Base-by-base conservation (phyloP, 2,888 invertebrate genomes). In the Lasioglossum leucozonium region DNA sequence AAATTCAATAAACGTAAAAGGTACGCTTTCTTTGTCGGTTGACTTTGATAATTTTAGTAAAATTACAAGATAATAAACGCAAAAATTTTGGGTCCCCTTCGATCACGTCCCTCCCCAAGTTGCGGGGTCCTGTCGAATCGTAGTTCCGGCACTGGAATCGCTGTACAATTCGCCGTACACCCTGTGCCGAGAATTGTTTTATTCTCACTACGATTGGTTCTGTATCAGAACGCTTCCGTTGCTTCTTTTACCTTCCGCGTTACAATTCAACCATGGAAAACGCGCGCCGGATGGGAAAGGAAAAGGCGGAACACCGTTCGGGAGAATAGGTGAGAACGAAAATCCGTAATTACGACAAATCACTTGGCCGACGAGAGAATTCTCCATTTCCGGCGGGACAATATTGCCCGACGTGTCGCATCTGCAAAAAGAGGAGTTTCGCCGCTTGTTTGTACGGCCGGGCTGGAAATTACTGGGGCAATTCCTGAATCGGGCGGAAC, bases 271-370 rank as follows among this genome's bases (percentile, higher is more conserved):
- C 2, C 72, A 55, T 42, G 4, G 71, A 34, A 47, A 58, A 58
- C 42, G 62, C 42, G 62, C 26, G 30, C 3, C 26, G 42, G 22
- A 26, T 22, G 18, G 10, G 5, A 34, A 16, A 26, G 26, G 22
- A 16, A 58, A 26, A 40, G 34, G n/a, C 58, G 67, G 13, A 26
- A 44, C 26, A 58, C 26, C n/a, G 10, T 62, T 40, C 44, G 26
- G 34, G 65, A 37, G 44, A 58, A 34, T 42, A 6, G 42, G 22
- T 55, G 55, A 69, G 76, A 80, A 79, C 82, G 79, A 91, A 91
- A 92, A 90, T 91, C 91, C 88, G 91, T 91, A 91, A 92, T 92
- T 92, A 90, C 89, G 90, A 88, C 91, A 91, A 92, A 92, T 91
- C 92, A 91, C 88, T 92, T 86, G 87, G 84, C 72, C 88, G 83